Percentiles rank a stretch among this genome's conserved stretches.
phyloP scores from a whole-genome alignment of 2,113 vertebrate genomes.

The Cryptomyrus ogoouensis region DNA sequence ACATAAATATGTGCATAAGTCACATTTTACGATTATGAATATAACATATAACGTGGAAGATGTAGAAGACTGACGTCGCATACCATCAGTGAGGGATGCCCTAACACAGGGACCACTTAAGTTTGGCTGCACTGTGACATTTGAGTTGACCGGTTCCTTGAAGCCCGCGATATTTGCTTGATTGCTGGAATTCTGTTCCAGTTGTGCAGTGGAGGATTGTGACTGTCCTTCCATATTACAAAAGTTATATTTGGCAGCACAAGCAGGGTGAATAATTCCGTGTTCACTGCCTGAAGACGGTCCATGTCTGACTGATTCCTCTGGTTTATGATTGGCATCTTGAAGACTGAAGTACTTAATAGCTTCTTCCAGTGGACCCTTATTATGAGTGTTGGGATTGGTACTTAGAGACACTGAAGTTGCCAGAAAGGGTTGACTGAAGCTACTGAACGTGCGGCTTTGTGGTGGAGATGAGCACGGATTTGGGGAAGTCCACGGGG shows the following conservation, averaged over 20 bases:
- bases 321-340: constrained; percentile 59
- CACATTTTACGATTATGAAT: background rate
- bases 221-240: constrained; percentile 62
- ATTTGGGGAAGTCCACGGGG: constrained; percentile 80
- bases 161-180: constrained; percentile 61
- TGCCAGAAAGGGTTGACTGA: constrained; percentile 74
- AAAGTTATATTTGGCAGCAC: constrained; percentile 66
- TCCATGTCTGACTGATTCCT: constrained; percentile 60
- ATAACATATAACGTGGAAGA: constrained; percentile 1
- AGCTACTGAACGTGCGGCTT: constrained; percentile 70
- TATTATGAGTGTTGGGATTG: constrained; percentile 52
- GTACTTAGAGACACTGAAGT: constrained; percentile 67
- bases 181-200: constrained; percentile 60
- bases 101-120: constrained; percentile 71
- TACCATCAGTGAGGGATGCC: constrained; percentile 80
- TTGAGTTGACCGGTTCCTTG: constrained; percentile 73
- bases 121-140: constrained; percentile 68
- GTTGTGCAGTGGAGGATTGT: constrained; percentile 59
- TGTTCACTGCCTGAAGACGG: constrained; percentile 61
- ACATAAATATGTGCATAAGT: background rate
- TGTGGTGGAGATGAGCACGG: constrained; percentile 71
- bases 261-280: constrained; percentile 54
- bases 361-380: constrained; percentile 69
- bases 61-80: constrained; percentile 30
- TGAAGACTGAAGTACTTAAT: constrained; percentile 65